These are phyloP conservation scores for Amphimallon solstitiale DNA, from an alignment of 2,888 invertebrate genomes.

Conservation along the genomic window DNA sequence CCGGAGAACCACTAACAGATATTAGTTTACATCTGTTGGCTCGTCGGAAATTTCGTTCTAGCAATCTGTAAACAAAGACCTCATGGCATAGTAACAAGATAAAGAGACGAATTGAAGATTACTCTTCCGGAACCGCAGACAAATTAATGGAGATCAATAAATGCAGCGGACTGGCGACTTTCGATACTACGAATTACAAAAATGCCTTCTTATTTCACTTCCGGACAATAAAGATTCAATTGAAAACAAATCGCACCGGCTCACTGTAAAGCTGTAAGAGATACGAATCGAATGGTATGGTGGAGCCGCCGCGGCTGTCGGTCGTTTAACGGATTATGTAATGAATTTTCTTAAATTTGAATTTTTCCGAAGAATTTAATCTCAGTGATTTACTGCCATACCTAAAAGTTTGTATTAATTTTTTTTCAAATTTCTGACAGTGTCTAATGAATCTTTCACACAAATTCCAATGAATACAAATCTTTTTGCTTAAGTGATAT, in stretches of 20 bases:
- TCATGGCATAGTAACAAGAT: slow-evolving; percentile 16
- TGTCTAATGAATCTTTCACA: no score
- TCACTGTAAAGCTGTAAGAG: not conserved
- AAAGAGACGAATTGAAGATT: slow-evolving; percentile 28
- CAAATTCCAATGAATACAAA: no score
- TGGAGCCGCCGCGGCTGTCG: not conserved
- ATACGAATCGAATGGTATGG: not conserved
- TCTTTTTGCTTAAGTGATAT: no score
- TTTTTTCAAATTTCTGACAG: no score
- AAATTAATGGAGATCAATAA: slow-evolving; percentile 36
- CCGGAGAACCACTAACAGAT: not conserved
- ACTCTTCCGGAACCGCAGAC: slow-evolving; percentile 36
- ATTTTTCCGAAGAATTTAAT: slow-evolving; percentile 33
- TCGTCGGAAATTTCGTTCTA: slow-evolving; percentile 17
- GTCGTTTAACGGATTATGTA: slow-evolving; percentile 19
- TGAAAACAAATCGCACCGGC: slow-evolving; percentile 11
- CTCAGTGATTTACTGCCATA: slow-evolving; percentile 21
- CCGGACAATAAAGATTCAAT: slow-evolving; percentile 27
- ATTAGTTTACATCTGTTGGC: slow-evolving; percentile 16
- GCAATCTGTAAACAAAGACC: slow-evolving; percentile 30
- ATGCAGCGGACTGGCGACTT: not conserved
- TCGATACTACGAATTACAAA: slow-evolving; percentile 16
- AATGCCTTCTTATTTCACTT: slow-evolving; percentile 21
- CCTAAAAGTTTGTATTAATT: slow-evolving; percentile 16
- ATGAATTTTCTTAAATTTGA: slow-evolving; percentile 31